Percentiles rank a stretch among this genome's conserved stretches.
Evolutionary conservation across 2,888 invertebrate species (phyloP).

Genomic region (Scrobipalpa atriplicella): DNA sequence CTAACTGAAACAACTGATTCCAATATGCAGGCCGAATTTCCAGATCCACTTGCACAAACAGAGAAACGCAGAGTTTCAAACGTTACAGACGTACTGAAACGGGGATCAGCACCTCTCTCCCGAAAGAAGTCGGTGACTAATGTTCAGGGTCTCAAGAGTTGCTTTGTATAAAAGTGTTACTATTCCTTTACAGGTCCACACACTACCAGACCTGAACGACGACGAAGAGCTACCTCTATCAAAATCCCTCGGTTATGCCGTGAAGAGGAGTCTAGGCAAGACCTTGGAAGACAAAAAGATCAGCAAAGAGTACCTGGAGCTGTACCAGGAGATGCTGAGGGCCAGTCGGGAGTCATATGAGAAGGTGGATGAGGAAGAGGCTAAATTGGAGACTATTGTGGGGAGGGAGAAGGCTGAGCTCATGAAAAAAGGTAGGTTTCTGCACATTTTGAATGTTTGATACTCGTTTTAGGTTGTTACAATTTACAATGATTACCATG

Average conservation of each 20-base stretch:
- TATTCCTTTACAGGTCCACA: not conserved
- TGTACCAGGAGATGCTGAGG: slow-evolving; percentile 58
- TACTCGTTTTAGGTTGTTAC: too few species aligned
- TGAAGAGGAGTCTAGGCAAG: slow-evolving; percentile 19
- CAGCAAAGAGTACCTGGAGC: slow-evolving; percentile 51
- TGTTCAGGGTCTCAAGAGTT: too few species aligned
- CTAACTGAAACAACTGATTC: too few species aligned
- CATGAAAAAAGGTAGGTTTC: slow-evolving; percentile 47
- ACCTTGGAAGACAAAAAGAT: slow-evolving; percentile 42
- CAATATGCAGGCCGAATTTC: too few species aligned
- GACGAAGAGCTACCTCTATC: slow-evolving; percentile 46
- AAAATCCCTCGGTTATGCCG: slow-evolving; percentile 52
- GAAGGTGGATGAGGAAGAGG: slow-evolving; percentile 45
- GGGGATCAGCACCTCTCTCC: too few species aligned
- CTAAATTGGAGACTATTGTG: slow-evolving; percentile 43
- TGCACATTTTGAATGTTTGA: too few species aligned
- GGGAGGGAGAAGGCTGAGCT: slow-evolving; percentile 46
- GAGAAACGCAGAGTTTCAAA: too few species aligned
- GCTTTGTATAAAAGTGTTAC: not conserved
- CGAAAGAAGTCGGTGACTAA: too few species aligned
- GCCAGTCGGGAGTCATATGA: slow-evolving; percentile 53
- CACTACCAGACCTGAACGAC: not conserved
- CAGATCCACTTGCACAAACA: too few species aligned
- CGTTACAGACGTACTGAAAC: too few species aligned
- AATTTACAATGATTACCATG: too few species aligned